A percentile compares a stretch with the other conserved stretches of the same genome.
Conservation (phyloP, 2,797 vertebrate species). For the Oreortyx pictus region DNA sequence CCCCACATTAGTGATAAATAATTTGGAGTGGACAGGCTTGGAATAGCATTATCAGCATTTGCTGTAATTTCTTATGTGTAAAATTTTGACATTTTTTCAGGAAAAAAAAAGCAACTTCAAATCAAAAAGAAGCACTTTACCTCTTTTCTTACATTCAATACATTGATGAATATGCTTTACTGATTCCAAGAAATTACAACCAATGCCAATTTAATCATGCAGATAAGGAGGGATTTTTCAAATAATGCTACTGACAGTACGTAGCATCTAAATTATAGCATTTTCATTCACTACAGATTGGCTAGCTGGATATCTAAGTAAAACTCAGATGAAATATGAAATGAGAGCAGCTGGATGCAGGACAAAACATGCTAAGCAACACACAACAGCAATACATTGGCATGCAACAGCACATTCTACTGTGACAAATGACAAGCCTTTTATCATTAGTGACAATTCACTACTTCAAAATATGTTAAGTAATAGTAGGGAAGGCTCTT, state of each 20-base stretch:
- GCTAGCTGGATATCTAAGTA: conserved; percentile 1
- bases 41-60: conserved; percentile 25
- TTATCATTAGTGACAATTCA: neutral
- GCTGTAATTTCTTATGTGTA: conserved; percentile 47
- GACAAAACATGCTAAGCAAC: conserved; percentile 37
- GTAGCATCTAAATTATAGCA: neutral
- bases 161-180: conserved; percentile 22
- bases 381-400: neutral
- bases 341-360: conserved; percentile 55
- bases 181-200: conserved; percentile 59
- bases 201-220: conserved; percentile 66
- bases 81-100: neutral
- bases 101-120: neutral
- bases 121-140: conserved; percentile 21
- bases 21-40: conserved; percentile 9
- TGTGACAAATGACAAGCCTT: conserved; percentile 5
- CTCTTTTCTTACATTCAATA: conserved; percentile 18
- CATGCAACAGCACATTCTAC: conserved; percentile 45
- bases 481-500: neutral
- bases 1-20: neutral
- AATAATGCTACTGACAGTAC: neutral
- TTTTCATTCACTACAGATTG: neutral
- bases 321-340: conserved; percentile 8
- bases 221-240: conserved; percentile 12
- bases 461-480: neutral